Conservation (phyloP, 2,113 vertebrate species). For the Taurulus bubalis region DNA sequence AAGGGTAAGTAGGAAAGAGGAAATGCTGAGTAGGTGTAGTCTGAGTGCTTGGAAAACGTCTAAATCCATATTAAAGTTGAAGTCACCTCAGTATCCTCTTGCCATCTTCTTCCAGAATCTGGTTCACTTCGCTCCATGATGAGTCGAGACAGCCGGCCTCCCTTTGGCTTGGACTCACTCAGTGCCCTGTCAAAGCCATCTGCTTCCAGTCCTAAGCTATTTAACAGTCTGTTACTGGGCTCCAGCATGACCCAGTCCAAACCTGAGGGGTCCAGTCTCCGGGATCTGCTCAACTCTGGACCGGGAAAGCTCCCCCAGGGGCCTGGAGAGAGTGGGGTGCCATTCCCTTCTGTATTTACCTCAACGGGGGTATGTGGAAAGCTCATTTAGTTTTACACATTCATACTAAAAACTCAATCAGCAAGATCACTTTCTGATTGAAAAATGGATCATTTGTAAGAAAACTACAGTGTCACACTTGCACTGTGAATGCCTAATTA, state of each 20-base stretch:
- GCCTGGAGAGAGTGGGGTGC: constrained; percentile 89
- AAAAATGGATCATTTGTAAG: not conserved
- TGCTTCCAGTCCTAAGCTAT: constrained; percentile 92
- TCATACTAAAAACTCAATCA: not conserved
- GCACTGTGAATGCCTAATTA: not conserved
- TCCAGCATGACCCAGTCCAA: constrained; percentile 92
- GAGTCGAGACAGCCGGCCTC: constrained; percentile 91
- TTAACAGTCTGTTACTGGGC: constrained; percentile 95
- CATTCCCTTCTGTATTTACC: constrained; percentile 96
- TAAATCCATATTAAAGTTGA: constrained; percentile 1
- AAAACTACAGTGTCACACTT: not conserved
- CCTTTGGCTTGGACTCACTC: constrained; percentile 94
- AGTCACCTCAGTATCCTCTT: not conserved
- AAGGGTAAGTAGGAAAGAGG: constrained; percentile 86
- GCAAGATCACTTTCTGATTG: not conserved
- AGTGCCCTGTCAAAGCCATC: constrained; percentile 92
- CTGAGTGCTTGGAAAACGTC: not conserved
- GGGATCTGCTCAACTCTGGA: constrained; percentile 96
- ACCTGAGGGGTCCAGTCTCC: constrained; percentile 95
- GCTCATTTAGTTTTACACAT: not conserved
- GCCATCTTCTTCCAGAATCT: constrained; percentile 81
- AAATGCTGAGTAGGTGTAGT: not conserved
- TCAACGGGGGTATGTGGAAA: constrained; percentile 87
- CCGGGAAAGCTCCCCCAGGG: constrained; percentile 95
- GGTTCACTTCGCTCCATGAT: constrained; percentile 93